Conservation (phyloP, 2,797 vertebrate species). For the Lutjanus argentimaculatus region DNA sequence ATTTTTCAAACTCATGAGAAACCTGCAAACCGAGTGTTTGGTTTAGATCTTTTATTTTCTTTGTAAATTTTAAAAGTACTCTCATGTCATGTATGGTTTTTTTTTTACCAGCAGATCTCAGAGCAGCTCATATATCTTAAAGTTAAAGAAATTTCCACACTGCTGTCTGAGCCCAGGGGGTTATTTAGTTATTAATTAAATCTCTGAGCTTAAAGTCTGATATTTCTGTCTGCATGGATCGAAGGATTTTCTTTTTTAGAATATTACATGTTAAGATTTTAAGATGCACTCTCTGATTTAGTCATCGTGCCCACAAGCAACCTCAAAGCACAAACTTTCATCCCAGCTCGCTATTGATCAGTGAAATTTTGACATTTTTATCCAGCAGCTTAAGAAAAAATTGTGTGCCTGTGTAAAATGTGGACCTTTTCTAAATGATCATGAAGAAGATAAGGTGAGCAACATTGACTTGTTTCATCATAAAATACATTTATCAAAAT, state of each 20-base stretch:
- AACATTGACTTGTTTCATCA: too few relatives aligned
- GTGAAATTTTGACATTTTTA: not conserved
- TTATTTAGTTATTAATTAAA: not conserved
- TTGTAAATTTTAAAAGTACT: not conserved
- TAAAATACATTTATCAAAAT: too few relatives aligned
- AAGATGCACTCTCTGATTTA: not conserved
- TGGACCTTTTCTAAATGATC: not conserved
- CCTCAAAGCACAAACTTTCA: not conserved
- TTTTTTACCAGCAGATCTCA: not conserved
- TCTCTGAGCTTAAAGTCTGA: not conserved
- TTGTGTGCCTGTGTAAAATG: not conserved
- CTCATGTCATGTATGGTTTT: too few relatives aligned
- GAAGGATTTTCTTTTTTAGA: not conserved
- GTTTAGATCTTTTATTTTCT: not conserved
- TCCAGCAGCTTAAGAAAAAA: not conserved
- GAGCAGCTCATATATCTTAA: not conserved
- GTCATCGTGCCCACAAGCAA: not conserved
- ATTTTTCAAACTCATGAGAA: constrained; percentile 4
- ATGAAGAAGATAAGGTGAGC: not conserved
- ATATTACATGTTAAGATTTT: constrained; percentile 1
- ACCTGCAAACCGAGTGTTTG: constrained; percentile 1
- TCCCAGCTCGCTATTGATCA: too few relatives aligned
- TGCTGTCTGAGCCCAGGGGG: not conserved
- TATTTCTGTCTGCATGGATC: not conserved
- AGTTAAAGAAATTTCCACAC: not conserved